phyloP scores from a whole-genome alignment of 1,140 invertebrate genomes.

The Mamestra configurata region DNA sequence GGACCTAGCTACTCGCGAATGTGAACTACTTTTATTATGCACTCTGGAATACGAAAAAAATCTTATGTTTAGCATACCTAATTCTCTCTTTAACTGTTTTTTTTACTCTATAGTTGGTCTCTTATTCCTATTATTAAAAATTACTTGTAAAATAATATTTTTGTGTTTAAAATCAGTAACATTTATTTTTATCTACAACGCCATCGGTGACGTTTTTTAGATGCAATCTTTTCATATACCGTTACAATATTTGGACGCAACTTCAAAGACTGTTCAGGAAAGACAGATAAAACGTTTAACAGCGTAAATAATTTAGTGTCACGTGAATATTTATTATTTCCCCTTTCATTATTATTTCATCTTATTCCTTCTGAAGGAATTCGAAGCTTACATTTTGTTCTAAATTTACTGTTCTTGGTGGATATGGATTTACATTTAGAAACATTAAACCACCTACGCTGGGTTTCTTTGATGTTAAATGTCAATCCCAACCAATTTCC shows the following conservation, averaged over 20 bases:
- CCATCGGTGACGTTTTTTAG: neutral
- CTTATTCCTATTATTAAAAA: too few species aligned
- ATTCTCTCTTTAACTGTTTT: too few species aligned
- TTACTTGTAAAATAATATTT: too few species aligned
- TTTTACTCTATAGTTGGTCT: too few species aligned
- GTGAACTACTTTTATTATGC: too few species aligned
- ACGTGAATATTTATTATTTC: constrained; percentile 36
- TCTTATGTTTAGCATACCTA: too few species aligned
- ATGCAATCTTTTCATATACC: neutral
- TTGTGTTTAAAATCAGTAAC: too few species aligned
- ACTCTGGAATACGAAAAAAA: too few species aligned
- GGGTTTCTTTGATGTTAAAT: constrained; percentile 9
- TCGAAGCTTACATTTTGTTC: neutral
- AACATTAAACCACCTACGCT: neutral
- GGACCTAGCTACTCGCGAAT: too few species aligned
- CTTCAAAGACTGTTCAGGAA: neutral
- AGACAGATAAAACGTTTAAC: neutral
- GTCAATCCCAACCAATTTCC: neutral
- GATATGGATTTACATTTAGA: neutral
- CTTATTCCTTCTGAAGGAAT: constrained; percentile 1
- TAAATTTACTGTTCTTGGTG: neutral
- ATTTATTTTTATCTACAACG: neutral
- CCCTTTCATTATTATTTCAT: constrained; percentile 8
- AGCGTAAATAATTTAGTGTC: constrained; percentile 22
- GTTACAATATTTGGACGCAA: neutral